Evolutionary conservation across 2,888 invertebrate genomes (phyloP).

Genomic region (Flexamia atlantica): DNA sequence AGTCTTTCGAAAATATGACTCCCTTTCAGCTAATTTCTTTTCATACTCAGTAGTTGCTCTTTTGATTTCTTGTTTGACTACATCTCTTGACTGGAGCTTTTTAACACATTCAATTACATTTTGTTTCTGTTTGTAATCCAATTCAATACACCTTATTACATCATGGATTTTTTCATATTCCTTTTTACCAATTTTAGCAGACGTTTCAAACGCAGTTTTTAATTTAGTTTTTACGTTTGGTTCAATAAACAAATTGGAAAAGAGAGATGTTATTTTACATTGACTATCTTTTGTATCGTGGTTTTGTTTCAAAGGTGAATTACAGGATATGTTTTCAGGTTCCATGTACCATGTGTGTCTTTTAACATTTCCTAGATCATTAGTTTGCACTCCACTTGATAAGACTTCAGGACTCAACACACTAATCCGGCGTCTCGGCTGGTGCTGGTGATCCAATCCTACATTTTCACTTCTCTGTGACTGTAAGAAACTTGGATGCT

Average conservation of each 20-base stretch:
- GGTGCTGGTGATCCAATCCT: too few species aligned
- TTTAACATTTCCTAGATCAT: not conserved
- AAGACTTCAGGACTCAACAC: not conserved
- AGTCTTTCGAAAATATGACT: not conserved
- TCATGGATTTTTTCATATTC: conserved; percentile 7
- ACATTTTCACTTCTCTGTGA: not conserved
- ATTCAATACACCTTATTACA: conserved; percentile 6
- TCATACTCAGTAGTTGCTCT: conserved; percentile 2
- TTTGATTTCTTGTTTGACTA: conserved; percentile 5
- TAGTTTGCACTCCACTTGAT: not conserved
- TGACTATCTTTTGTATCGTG: not conserved
- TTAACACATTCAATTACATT: not conserved
- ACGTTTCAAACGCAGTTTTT: not conserved
- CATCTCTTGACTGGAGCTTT: not conserved
- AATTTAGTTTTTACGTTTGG: not conserved
- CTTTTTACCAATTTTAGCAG: not conserved
- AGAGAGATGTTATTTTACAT: not conserved
- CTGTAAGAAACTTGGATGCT: conserved; percentile 3
- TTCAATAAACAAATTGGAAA: not conserved
- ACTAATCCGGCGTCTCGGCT: not conserved
- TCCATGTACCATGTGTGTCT: conserved; percentile 22
- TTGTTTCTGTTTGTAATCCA: not conserved
- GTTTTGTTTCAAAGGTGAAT: not conserved
- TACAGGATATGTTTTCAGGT: not conserved
- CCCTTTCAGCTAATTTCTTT: not conserved